phyloP scores from a whole-genome alignment of 2,797 vertebrate genomes.

The Sphaeramia orbicularis region DNA sequence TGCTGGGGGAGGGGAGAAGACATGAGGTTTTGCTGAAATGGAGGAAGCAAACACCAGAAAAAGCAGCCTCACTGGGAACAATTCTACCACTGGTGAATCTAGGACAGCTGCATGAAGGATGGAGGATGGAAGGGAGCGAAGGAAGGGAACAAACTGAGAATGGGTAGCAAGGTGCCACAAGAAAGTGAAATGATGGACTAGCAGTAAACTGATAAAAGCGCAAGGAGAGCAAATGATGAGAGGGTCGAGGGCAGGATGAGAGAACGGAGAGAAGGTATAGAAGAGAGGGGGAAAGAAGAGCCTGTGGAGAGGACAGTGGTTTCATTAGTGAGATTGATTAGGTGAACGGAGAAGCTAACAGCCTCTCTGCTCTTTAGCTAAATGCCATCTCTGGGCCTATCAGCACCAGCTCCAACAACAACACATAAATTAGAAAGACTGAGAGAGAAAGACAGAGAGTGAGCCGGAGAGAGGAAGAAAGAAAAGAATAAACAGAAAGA shows the following conservation, averaged over 20 bases:
- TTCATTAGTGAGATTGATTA: slow-evolving; percentile 86
- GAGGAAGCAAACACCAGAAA: slow-evolving; percentile 65
- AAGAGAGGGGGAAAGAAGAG: slow-evolving; percentile 49
- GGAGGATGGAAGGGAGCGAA: slow-evolving; percentile 27
- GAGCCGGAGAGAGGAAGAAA: background rate
- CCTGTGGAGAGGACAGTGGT: slow-evolving; percentile 75
- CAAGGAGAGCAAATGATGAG: slow-evolving; percentile 64
- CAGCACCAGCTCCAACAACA: slow-evolving; percentile 77
- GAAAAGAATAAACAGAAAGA: slow-evolving; percentile 49
- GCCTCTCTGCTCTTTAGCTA: slow-evolving; percentile 85
- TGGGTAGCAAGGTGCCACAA: slow-evolving; percentile 9
- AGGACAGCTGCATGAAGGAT: slow-evolving; percentile 50
- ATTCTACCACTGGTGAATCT: slow-evolving; percentile 57
- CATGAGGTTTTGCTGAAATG: slow-evolving; percentile 55
- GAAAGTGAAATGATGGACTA: background rate
- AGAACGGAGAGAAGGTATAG: slow-evolving; percentile 46
- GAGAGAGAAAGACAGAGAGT: slow-evolving; percentile 8
- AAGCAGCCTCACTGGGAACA: slow-evolving; percentile 62
- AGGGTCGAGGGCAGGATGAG: slow-evolving; percentile 58
- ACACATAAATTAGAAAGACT: slow-evolving; percentile 74
- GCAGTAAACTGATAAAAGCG: slow-evolving; percentile 39
- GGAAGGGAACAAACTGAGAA: slow-evolving; percentile 23
- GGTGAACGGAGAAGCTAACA: slow-evolving; percentile 84
- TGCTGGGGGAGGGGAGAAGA: slow-evolving; percentile 54
- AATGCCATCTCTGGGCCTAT: slow-evolving; percentile 85